Conservation (phyloP, 2,888 invertebrate genomes). For the Criorhina ranunculi region DNA sequence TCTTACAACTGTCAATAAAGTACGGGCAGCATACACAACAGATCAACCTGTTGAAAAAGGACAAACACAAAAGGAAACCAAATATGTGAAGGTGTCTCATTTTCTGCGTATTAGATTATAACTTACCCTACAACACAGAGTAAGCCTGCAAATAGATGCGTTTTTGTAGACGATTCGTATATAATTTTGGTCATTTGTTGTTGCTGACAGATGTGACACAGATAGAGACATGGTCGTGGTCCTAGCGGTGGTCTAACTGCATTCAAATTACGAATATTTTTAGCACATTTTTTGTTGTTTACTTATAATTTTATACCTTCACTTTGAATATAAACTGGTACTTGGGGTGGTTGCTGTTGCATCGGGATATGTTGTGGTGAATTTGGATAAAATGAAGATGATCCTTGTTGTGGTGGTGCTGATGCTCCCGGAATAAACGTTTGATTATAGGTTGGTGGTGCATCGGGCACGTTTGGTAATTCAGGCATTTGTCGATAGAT, state of each 20-base stretch:
- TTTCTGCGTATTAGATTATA: neutral
- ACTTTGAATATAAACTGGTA: constrained; percentile 45
- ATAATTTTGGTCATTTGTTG: constrained; percentile 77
- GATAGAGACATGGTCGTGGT: constrained; percentile 61
- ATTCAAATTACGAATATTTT: too few species aligned
- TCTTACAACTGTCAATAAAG: neutral
- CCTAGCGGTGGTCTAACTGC: constrained; percentile 53
- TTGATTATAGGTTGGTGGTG: constrained; percentile 45
- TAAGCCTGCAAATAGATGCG: constrained; percentile 79
- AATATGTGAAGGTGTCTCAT: neutral
- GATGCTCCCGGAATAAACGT: neutral
- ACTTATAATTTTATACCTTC: too few species aligned
- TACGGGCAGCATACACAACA: neutral
- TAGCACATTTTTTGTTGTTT: too few species aligned
- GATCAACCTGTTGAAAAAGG: constrained; percentile 44
- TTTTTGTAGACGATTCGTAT: constrained; percentile 78
- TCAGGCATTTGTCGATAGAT: constrained; percentile 36
- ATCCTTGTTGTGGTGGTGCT: constrained; percentile 7
- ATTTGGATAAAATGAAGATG: neutral
- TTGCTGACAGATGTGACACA: constrained; percentile 79
- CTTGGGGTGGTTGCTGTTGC: constrained; percentile 24
- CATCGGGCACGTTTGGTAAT: constrained; percentile 28
- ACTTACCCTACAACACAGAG: constrained; percentile 76
- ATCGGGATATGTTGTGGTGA: neutral
- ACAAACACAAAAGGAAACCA: neutral